These are phyloP conservation scores for Lithobius niger DNA, from an alignment of 1,140 invertebrate genomes.

Conservation along the genomic window DNA sequence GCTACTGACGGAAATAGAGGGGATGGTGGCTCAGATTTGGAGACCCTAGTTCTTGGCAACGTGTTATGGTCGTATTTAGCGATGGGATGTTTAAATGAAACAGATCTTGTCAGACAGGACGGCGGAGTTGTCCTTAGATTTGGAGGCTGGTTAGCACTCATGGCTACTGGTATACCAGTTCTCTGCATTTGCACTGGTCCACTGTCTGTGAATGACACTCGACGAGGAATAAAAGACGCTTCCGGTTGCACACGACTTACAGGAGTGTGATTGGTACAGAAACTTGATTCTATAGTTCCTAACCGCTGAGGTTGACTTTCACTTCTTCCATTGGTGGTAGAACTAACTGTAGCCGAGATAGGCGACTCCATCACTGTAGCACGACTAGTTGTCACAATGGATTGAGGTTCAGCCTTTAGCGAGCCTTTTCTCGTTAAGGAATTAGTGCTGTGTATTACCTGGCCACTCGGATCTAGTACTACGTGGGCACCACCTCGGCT, in stretches of 20 bases:
- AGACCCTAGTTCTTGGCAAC: neutral
- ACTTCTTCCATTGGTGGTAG: neutral
- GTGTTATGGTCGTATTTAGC: constrained; percentile 7
- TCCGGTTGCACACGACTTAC: neutral
- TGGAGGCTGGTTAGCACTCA: neutral
- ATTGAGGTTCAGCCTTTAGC: neutral
- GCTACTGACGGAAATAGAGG: neutral
- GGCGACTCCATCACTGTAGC: neutral
- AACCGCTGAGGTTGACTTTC: no score
- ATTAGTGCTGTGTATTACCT: constrained; percentile 19
- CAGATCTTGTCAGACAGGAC: no score
- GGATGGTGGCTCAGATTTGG: neutral
- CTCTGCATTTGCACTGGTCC: no score
- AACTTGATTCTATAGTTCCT: no score
- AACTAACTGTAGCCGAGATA: neutral
- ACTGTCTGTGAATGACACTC: no score
- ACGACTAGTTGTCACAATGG: neutral
- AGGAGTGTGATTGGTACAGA: neutral
- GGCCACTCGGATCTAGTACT: constrained; percentile 18
- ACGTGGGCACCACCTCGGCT: constrained; percentile 14
- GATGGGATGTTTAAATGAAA: no score
- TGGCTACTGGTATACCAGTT: neutral
- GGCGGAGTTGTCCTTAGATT: neutral
- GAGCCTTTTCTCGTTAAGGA: constrained; percentile 13
- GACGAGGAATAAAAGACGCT: no score